Percentiles rank a stretch among this genome's conserved stretches.
Evolutionary conservation across 2,888 invertebrate genomes (phyloP).

Genomic region (Hoplodrina ambigua): DNA sequence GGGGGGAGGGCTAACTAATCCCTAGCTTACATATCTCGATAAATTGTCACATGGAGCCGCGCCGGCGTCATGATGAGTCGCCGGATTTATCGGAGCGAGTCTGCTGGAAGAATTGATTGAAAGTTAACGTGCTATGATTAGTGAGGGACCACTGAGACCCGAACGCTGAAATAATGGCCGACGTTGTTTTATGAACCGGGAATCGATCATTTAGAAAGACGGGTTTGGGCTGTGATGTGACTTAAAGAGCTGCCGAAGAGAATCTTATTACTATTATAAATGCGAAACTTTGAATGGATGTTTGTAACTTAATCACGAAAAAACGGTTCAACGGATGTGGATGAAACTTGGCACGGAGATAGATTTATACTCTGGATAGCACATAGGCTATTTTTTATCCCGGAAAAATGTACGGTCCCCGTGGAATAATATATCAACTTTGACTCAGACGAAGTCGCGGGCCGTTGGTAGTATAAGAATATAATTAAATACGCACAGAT

Average conservation of each 20-base stretch:
- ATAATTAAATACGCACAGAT: background rate
- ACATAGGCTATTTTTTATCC: too few relatives aligned
- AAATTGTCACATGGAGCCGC: slow-evolving; percentile 63
- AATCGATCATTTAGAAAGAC: slow-evolving; percentile 48
- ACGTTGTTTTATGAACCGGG: slow-evolving; percentile 49
- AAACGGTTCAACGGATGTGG: too few relatives aligned
- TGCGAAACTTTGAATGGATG: too few relatives aligned
- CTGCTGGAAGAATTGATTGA: slow-evolving; percentile 68
- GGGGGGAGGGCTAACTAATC: slow-evolving; percentile 53
- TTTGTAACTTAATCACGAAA: too few relatives aligned
- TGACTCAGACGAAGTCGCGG: too few relatives aligned
- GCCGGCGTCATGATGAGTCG: slow-evolving; percentile 55
- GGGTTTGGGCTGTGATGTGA: background rate
- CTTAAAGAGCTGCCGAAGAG: slow-evolving; percentile 16
- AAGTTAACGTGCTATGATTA: slow-evolving; percentile 64
- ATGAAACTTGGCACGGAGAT: too few relatives aligned
- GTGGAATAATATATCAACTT: too few relatives aligned
- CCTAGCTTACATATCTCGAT: slow-evolving; percentile 61
- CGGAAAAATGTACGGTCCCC: too few relatives aligned
- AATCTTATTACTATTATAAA: background rate
- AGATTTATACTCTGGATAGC: too few relatives aligned
- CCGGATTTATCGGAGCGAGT: slow-evolving; percentile 58
- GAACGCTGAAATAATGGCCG: slow-evolving; percentile 38
- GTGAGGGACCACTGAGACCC: slow-evolving; percentile 25
- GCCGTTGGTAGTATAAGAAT: background rate